These are phyloP conservation scores for Xestia c-nigrum DNA, from an alignment of 2,888 invertebrate genomes.

Conservation along the genomic window DNA sequence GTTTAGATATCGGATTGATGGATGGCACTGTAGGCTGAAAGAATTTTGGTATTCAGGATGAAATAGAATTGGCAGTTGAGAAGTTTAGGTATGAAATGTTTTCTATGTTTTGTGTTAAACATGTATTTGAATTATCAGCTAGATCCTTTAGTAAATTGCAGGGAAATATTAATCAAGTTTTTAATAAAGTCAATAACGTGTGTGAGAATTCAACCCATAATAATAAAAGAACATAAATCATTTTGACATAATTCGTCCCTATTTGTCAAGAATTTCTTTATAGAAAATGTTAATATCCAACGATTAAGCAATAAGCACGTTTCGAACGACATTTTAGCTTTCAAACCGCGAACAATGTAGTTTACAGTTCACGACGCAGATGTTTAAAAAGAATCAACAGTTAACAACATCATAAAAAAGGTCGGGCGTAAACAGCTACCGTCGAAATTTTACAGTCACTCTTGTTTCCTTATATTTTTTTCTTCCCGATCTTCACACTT, in stretches of 20 bases:
- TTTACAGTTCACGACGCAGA: slow-evolving; percentile 87
- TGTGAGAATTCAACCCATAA: slow-evolving; percentile 2
- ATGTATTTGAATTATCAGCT: neutral
- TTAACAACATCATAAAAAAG: slow-evolving; percentile 89
- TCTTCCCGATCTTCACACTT: slow-evolving; percentile 64
- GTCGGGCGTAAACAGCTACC: slow-evolving; percentile 86
- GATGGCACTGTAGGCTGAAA: slow-evolving; percentile 25
- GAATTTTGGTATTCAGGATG: neutral
- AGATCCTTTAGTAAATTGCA: neutral
- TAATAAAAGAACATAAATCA: slow-evolving; percentile 24
- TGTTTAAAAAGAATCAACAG: slow-evolving; percentile 90
- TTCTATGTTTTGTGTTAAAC: neutral
- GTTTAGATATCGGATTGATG: slow-evolving; percentile 30
- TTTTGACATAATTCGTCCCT: slow-evolving; percentile 21
- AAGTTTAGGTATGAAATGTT: neutral
- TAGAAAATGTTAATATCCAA: slow-evolving; percentile 54
- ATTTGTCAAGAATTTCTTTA: slow-evolving; percentile 41
- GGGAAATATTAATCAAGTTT: neutral
- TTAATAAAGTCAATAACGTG: neutral
- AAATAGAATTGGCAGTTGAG: slow-evolving; percentile 10
- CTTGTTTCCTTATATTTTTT: slow-evolving; percentile 74
- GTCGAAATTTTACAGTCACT: slow-evolving; percentile 88
- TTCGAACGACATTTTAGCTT: slow-evolving; percentile 78
- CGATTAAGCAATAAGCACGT: slow-evolving; percentile 66
- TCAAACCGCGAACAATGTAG: slow-evolving; percentile 85